Conservation (phyloP, 2,797 vertebrate genomes). For the Selene dorsalis region DNA sequence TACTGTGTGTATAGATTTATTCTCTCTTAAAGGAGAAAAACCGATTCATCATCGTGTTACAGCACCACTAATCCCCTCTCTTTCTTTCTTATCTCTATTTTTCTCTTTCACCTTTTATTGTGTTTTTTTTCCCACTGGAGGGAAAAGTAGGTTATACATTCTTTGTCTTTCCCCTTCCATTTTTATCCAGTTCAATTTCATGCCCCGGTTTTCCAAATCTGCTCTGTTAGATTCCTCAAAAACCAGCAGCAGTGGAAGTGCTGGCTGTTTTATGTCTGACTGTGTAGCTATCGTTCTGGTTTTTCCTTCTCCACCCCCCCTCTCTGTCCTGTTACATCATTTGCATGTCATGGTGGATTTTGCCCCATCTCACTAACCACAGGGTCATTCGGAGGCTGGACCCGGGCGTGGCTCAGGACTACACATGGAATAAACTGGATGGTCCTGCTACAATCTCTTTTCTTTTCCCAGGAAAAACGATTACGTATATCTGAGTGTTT, state of each 20-base stretch:
- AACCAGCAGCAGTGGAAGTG: conserved; percentile 28
- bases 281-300: background rate
- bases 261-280: conserved; percentile 18
- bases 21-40: conserved; percentile 10
- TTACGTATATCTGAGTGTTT: background rate
- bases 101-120: conserved; percentile 20
- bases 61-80: conserved; percentile 30
- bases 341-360: no score
- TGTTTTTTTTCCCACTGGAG: conserved; percentile 10
- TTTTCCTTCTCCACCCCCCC: conserved; percentile 1
- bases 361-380: background rate
- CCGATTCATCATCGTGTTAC: conserved; percentile 15
- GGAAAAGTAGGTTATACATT: conserved; percentile 46
- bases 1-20: background rate
- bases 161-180: conserved; percentile 36
- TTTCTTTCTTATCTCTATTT: conserved; percentile 7
- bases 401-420: background rate
- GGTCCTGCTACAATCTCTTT: background rate
- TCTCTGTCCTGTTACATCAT: background rate
- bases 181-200: conserved; percentile 53
- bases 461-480: background rate
- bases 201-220: conserved; percentile 27
- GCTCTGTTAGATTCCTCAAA: conserved; percentile 28
- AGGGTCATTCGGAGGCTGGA: background rate
- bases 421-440: background rate